phyloP scores from a whole-genome alignment of 2,113 vertebrate species.

The Condylura cristata region DNA sequence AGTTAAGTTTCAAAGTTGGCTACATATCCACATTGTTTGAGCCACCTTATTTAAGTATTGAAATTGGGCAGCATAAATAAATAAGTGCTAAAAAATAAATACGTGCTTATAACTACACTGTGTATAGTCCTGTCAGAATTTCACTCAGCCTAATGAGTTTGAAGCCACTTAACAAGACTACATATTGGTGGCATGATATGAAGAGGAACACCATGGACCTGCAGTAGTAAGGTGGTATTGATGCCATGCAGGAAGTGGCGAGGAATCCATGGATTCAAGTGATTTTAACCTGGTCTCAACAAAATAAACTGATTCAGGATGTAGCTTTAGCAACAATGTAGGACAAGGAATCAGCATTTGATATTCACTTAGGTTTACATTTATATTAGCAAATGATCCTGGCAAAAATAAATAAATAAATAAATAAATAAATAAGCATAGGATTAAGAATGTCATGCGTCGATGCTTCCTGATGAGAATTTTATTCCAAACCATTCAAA shows the following conservation, averaged over 20 bases:
- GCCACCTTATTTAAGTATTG: background rate
- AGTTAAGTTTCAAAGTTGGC: background rate
- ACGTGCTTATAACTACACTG: background rate
- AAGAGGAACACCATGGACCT: background rate
- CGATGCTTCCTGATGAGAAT: background rate
- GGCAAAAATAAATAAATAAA: too few species aligned
- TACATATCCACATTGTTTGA: background rate
- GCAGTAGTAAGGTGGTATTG: background rate
- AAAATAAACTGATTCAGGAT: background rate
- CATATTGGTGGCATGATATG: background rate
- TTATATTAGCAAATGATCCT: constrained; percentile 38
- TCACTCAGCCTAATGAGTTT: background rate
- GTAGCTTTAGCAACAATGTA: background rate
- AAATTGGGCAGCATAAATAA: background rate
- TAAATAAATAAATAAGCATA: constrained; percentile 46
- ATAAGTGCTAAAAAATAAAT: background rate
- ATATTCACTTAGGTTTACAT: constrained; percentile 24
- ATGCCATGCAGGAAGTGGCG: background rate
- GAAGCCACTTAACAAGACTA: background rate
- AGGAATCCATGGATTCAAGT: background rate
- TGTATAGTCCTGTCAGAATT: background rate
- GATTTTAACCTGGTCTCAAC: background rate
- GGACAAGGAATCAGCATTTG: background rate
- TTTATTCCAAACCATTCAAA: constrained; percentile 20
- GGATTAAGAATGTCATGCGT: background rate